These are phyloP conservation scores for Bettongia penicillata DNA, from an alignment of 2,113 vertebrate genomes.

Conservation along the genomic window DNA sequence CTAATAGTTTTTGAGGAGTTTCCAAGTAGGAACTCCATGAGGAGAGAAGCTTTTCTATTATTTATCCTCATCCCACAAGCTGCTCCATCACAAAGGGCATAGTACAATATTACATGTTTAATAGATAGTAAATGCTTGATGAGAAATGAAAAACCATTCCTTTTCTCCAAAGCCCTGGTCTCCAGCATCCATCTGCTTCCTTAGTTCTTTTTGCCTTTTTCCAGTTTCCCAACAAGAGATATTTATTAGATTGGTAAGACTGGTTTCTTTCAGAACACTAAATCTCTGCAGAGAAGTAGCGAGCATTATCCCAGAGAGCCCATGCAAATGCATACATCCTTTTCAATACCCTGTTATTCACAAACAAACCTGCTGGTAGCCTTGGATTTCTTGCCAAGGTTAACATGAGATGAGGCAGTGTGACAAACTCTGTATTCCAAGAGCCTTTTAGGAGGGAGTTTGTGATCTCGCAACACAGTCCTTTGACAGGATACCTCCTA, in stretches of 20 bases:
- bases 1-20: neutral
- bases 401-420: conserved; percentile 12
- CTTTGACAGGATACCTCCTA: neutral
- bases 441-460: conserved; percentile 22
- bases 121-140: conserved; percentile 17
- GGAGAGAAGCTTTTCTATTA: neutral
- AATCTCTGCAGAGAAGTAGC: neutral
- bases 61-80: neutral
- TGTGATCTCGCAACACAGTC: neutral
- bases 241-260: neutral
- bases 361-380: rapidly evolving
- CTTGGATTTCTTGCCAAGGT: conserved; percentile 5
- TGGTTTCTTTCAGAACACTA: neutral
- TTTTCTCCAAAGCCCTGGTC: conserved; percentile 26
- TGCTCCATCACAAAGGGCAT: neutral
- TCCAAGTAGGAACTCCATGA: neutral
- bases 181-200: neutral
- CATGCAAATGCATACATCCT: neutral
- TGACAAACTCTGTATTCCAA: conserved; percentile 13
- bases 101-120: neutral
- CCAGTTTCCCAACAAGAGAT: conserved; percentile 3
- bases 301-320: neutral
- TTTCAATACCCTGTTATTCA: conserved; percentile 25
- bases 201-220: neutral
- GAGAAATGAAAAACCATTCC: conserved; percentile 4